A percentile compares a stretch with the other conserved stretches of the same genome.
Evolutionary conservation across 2,113 vertebrate species (phyloP).

Genomic region (Syngnathus scovelli): DNA sequence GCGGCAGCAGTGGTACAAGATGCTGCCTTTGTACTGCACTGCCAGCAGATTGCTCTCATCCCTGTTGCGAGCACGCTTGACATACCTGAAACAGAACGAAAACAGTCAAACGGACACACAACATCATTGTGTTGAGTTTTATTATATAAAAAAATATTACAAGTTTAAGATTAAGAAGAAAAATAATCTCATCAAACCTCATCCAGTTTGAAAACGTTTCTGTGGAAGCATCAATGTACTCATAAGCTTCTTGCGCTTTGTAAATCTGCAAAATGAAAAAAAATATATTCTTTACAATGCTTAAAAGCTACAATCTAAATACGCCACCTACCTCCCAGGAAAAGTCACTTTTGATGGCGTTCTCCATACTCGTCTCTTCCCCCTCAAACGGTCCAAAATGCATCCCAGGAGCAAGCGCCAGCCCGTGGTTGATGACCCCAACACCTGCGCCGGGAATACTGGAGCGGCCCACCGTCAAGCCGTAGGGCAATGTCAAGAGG

Average conservation of each 20-base stretch:
- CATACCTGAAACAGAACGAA: slow-evolving; percentile 49
- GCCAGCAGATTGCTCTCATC: slow-evolving; percentile 68
- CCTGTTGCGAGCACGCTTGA: slow-evolving; percentile 62
- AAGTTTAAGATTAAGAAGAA: background rate
- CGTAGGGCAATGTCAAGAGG: slow-evolving; percentile 73
- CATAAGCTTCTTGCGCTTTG: slow-evolving; percentile 65
- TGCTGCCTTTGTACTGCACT: slow-evolving; percentile 64
- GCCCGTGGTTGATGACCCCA: slow-evolving; percentile 76
- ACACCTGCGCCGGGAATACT: slow-evolving; percentile 72
- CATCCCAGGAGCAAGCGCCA: slow-evolving; percentile 66
- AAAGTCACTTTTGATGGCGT: slow-evolving; percentile 69
- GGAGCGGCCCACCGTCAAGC: slow-evolving; percentile 71
- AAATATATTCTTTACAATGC: background rate
- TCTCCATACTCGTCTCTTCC: slow-evolving; percentile 64
- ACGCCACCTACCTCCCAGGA: slow-evolving; percentile 76
- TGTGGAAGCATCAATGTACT: slow-evolving; percentile 74
- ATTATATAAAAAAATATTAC: background rate
- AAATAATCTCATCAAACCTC: slow-evolving; percentile 60
- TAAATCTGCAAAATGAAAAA: slow-evolving; percentile 63
- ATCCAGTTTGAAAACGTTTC: slow-evolving; percentile 78
- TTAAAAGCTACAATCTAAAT: background rate
- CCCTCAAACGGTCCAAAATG: slow-evolving; percentile 81
- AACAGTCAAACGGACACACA: background rate
- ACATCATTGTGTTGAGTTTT: too few species aligned
- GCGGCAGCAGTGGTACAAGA: slow-evolving; percentile 70